Evolutionary conservation across 2,113 vertebrate genomes (phyloP), one percentile per base, ranked within the genome.

Genomic region (Holacanthus passer): DNA sequence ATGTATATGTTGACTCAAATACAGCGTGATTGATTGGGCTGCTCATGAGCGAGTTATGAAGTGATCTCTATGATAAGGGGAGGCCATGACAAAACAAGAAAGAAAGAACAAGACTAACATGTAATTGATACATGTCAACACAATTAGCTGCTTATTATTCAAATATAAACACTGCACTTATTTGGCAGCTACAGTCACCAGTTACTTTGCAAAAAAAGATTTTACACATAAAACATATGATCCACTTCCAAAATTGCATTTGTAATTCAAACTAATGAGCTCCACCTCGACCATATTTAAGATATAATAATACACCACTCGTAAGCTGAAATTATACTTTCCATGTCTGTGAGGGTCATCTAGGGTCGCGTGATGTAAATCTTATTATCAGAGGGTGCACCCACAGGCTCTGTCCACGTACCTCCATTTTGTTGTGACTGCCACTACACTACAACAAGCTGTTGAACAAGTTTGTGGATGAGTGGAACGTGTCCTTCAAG

Each of bases 1-100:
- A 29, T 32, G 58, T 68, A 74, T 74, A 53, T 69, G 59, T 80
- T 81, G 71, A 60, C 80, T 47, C 16, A 60, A 73, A 75, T 81
- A 29, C 58, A 58, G n/a, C 7, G 32, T 52, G 74, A 89, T 76
- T 79, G 81, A 79, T 68, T 59, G 41, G 43, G 7, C 16, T 63
- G 32, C 41, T 72, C 14, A 27, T 14, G n/a, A 52, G 58, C n/a
- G 56, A 81, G 20, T 35, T 56, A 43, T 37, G 66, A 59, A 64
- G 13, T 7, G 39, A 70, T 56, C 1, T 17, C 29, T 22, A 5
- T n/a, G 53, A 62, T 66, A 27, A 32, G 5, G 16, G 8, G 27
- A 73, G 20, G 37, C 8, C 32, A 64, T 17, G 60, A 47, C 24
- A 2, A 63, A 39, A 69, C 16, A 58, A 48, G 43, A 43, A 52